Percentiles rank a stretch among this genome's conserved stretches.
These are phyloP conservation scores for Herpetotheres cachinnans DNA, from an alignment of 2,113 vertebrate genomes.

Conservation along the genomic window DNA sequence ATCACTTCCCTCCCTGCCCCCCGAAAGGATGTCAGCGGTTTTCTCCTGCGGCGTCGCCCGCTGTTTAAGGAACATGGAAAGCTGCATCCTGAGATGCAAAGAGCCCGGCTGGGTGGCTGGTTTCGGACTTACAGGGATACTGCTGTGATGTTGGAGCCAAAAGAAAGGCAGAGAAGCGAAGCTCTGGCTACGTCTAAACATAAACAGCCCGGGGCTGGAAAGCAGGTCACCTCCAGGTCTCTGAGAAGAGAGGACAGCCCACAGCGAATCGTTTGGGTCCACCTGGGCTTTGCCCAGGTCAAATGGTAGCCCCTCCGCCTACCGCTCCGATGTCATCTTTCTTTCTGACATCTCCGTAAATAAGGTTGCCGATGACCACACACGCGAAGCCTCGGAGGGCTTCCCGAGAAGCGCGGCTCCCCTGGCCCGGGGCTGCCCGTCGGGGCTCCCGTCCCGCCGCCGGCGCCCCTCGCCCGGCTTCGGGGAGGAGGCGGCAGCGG, in stretches of 20 bases:
- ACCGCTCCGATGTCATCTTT: constrained; percentile 4
- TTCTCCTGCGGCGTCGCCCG: not conserved
- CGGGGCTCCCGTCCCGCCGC: not conserved
- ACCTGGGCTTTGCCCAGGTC: constrained; percentile 62
- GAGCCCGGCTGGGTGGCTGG: not conserved
- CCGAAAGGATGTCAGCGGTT: constrained; percentile 26
- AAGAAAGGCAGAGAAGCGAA: constrained; percentile 73
- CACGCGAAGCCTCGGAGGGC: not conserved
- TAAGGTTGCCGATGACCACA: not conserved
- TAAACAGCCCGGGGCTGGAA: constrained; percentile 79
- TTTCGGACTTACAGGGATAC: not conserved
- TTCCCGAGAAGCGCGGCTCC: not conserved
- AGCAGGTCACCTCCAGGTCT: constrained; percentile 86
- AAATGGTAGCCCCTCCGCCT: not conserved
- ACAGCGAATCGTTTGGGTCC: constrained; percentile 60
- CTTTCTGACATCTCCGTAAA: constrained; percentile 32
- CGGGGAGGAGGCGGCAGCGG: not conserved
- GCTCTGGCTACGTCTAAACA: constrained; percentile 69
- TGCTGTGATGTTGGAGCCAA: constrained; percentile 61
- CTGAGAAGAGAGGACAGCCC: constrained; percentile 74
- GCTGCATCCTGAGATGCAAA: constrained; percentile 47
- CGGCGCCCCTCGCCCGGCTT: not conserved
- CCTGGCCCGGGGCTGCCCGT: not conserved
- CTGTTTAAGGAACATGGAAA: constrained; percentile 20
- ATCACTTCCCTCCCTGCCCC: not conserved